phyloP scores from a whole-genome alignment of 2,113 vertebrate species.

The Dromas ardeola region DNA sequence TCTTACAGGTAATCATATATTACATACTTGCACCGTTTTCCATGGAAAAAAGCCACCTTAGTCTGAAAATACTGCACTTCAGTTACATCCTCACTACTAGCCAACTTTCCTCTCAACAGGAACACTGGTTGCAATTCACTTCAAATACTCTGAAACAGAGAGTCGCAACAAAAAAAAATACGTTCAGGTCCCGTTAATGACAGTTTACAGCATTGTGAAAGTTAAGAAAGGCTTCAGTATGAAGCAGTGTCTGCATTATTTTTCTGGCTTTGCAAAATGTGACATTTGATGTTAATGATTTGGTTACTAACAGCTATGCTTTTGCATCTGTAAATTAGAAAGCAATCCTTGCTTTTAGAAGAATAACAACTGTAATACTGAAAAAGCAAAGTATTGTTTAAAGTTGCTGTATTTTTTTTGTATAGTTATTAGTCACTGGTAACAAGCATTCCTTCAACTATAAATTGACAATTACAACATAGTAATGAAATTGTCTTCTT shows the following conservation, averaged over 20 bases:
- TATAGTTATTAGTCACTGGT: not conserved
- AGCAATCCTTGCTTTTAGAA: not conserved
- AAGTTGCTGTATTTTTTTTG: not conserved
- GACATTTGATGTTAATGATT: not conserved
- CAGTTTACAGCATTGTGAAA: not conserved
- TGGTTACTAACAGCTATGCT: not conserved
- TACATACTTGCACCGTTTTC: not conserved
- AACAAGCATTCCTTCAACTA: not conserved
- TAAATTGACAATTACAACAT: not conserved
- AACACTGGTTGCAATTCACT: not conserved
- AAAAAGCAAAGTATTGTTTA: not conserved
- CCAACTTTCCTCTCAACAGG: not conserved
- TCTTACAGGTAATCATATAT: not conserved
- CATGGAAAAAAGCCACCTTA: fast-evolving
- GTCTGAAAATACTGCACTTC: not conserved
- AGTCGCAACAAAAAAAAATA: not conserved
- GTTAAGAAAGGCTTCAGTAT: not conserved
- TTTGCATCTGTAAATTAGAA: not conserved
- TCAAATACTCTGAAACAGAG: not conserved
- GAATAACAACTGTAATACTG: not conserved
- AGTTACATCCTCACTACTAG: not conserved
- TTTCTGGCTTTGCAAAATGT: not conserved
- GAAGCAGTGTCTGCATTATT: not conserved
- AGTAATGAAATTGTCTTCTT: not conserved
- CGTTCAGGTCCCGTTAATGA: fast-evolving